phyloP scores from a whole-genome alignment of 1,140 invertebrate species.

The Thereuonema tuberculata region DNA sequence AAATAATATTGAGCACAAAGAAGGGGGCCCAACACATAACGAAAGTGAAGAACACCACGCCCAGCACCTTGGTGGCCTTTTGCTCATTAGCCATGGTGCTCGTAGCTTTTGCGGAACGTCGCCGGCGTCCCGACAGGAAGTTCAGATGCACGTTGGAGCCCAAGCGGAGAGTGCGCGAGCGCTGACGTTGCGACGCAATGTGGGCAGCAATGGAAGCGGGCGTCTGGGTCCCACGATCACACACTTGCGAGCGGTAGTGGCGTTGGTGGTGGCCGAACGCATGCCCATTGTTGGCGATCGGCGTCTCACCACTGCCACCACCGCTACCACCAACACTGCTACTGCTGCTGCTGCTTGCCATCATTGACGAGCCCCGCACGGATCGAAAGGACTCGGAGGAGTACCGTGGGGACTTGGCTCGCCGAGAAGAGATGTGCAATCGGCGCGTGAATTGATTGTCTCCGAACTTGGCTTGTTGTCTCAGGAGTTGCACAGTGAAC shows the following conservation, averaged over 20 bases:
- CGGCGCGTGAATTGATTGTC: background rate
- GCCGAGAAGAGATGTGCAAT: background rate
- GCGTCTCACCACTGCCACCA: background rate
- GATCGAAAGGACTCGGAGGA: background rate
- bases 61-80: slow-evolving; percentile 51
- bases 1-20: slow-evolving; percentile 22
- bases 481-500: slow-evolving; percentile 67
- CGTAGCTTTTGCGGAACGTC: slow-evolving; percentile 45
- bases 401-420: background rate
- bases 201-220: background rate
- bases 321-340: slow-evolving; percentile 2
- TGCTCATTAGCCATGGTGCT: slow-evolving; percentile 68
- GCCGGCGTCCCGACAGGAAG: slow-evolving; percentile 46
- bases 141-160: slow-evolving; percentile 21
- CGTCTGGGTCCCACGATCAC: background rate
- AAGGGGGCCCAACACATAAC: slow-evolving; percentile 26
- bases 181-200: background rate
- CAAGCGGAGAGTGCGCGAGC: background rate
- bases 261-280: background rate
- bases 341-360: background rate
- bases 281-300: background rate
- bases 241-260: background rate
- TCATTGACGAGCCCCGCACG: too few species aligned
- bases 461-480: slow-evolving; percentile 33
- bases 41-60: slow-evolving; percentile 23